A percentile compares a stretch with the other conserved stretches of the same genome.
These are phyloP conservation scores for Sebastolobus alascanus DNA, from an alignment of 2,797 vertebrate genomes.

Conservation along the genomic window DNA sequence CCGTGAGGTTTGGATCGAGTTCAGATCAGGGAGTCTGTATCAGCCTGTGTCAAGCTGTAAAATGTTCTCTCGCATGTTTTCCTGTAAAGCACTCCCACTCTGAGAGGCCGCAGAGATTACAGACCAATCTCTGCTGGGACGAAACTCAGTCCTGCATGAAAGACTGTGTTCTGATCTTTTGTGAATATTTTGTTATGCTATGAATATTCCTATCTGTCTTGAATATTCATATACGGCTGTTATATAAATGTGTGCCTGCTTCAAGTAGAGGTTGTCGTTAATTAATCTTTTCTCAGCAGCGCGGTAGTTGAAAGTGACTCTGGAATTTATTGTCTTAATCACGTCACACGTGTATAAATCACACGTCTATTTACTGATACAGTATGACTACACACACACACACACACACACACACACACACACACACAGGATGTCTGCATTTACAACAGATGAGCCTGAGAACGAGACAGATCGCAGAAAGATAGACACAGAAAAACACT, in stretches of 20 bases:
- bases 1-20: conserved; percentile 23
- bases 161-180: conserved; percentile 1
- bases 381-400: background rate
- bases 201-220: conserved; percentile 10
- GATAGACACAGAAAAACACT: conserved; percentile 8
- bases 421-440: background rate
- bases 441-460: conserved; percentile 7
- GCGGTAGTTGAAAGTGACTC: conserved; percentile 17
- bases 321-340: conserved; percentile 53
- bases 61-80: conserved; percentile 32
- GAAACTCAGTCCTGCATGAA: conserved; percentile 22
- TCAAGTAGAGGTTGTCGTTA: conserved; percentile 24
- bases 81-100: conserved; percentile 35
- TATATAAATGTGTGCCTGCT: background rate
- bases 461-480: background rate
- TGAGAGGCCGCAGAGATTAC: conserved; percentile 23
- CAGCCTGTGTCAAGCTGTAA: conserved; percentile 52
- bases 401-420: background rate
- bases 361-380: conserved; percentile 17
- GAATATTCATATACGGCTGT: conserved; percentile 14
- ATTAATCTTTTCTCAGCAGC: conserved; percentile 17
- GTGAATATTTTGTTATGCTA: conserved; percentile 1
- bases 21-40: conserved; percentile 48
- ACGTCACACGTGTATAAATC: conserved; percentile 38
- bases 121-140: conserved; percentile 9